Conservation (phyloP, 1,140 invertebrate genomes). For the Cydia pomonella region DNA sequence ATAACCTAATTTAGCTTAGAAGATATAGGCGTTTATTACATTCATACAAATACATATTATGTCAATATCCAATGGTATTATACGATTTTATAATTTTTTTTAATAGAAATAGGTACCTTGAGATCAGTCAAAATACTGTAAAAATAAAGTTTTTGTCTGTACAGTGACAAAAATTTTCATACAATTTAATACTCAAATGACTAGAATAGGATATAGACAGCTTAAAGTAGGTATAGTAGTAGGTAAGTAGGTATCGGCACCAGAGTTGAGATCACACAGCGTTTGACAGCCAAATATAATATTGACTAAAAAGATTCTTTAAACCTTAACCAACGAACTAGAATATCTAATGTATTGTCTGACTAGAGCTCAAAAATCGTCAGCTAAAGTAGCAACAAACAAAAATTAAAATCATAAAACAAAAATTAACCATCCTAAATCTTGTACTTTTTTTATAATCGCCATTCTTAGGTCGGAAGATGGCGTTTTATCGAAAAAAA, state of each 20-base stretch:
- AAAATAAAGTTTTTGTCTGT: not conserved
- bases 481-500: no score
- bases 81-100: not conserved
- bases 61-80: not conserved
- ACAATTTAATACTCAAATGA: not conserved
- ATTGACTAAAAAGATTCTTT: no score
- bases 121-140: conserved; percentile 21
- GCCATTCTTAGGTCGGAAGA: no score
- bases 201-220: not conserved
- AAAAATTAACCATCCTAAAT: no score
- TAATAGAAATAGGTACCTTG: conserved; percentile 10
- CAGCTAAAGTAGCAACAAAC: no score
- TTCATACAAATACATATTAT: not conserved
- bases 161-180: not conserved
- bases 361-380: no score
- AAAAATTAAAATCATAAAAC: no score
- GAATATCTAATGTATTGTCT: no score
- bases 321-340: no score
- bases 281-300: no score
- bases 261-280: no score
- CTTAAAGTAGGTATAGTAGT: not conserved
- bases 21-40: not conserved
- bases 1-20: not conserved
- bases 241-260: not conserved
- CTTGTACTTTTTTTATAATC: no score